Evolutionary conservation across 1,140 invertebrate species (phyloP).

Genomic region (Nasonia vitripennis): DNA sequence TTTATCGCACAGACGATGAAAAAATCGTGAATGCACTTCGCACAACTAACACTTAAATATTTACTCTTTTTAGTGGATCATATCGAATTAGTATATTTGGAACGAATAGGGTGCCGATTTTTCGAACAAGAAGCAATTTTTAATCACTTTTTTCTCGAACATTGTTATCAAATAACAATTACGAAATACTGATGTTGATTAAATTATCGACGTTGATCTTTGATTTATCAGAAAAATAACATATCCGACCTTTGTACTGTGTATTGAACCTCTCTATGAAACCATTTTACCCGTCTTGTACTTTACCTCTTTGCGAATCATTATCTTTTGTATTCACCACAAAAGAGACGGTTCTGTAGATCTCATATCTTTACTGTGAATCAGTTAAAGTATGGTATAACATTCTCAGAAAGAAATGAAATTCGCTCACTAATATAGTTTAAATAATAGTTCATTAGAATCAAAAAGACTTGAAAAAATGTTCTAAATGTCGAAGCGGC

Average conservation of each 20-base stretch:
- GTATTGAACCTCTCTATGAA: not conserved
- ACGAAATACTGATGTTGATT: not conserved
- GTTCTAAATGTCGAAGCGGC: conserved; percentile 23
- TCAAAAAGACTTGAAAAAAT: conserved; percentile 52
- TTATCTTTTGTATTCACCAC: not conserved
- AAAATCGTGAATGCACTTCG: conserved; percentile 18
- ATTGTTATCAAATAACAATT: not conserved
- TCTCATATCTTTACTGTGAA: no score
- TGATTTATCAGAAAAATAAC: not conserved
- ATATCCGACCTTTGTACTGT: not conserved
- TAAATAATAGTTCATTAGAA: conserved; percentile 32
- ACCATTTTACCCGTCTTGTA: not conserved
- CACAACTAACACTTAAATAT: conserved; percentile 28
- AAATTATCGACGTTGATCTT: not conserved
- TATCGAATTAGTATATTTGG: no score
- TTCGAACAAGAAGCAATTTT: no score
- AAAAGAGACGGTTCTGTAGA: no score
- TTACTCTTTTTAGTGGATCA: not conserved
- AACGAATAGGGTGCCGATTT: not conserved
- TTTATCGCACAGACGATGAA: not conserved
- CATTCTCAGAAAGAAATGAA: not conserved
- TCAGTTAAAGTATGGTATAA: not conserved
- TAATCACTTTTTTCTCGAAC: not conserved
- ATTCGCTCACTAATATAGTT: not conserved
- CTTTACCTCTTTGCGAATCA: not conserved